phyloP scores from a whole-genome alignment of 1,140 invertebrate genomes.

The Doryteuthis pealeii region DNA sequence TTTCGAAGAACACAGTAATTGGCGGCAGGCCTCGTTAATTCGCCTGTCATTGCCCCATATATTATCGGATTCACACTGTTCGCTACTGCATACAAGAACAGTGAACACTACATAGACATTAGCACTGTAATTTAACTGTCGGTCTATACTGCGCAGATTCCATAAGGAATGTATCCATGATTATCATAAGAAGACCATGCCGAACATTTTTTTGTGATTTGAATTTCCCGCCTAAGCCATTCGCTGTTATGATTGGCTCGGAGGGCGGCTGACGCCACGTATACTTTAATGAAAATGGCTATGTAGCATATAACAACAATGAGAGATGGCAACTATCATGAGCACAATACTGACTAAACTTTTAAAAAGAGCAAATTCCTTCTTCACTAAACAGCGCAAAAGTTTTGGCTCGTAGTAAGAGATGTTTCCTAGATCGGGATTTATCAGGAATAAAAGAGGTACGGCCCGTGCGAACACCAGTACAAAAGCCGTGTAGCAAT shows the following conservation, averaged over 20 bases:
- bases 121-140: slow-evolving; percentile 45
- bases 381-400: slow-evolving; percentile 54
- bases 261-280: slow-evolving; percentile 44
- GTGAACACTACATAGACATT: slow-evolving; percentile 58
- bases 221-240: too few species aligned
- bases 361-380: slow-evolving; percentile 51
- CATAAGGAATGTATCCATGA: slow-evolving; percentile 57
- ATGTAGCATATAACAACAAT: slow-evolving; percentile 57
- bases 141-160: slow-evolving; percentile 54
- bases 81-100: slow-evolving; percentile 56
- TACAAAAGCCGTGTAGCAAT: slow-evolving; percentile 53
- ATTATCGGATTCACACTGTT: slow-evolving; percentile 57
- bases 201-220: slow-evolving; percentile 60
- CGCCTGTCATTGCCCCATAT: slow-evolving; percentile 57
- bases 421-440: slow-evolving; percentile 53
- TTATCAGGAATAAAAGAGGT: slow-evolving; percentile 51
- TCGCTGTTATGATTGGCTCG: slow-evolving; percentile 43
- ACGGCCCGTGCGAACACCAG: slow-evolving; percentile 52
- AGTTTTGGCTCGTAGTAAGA: slow-evolving; percentile 54
- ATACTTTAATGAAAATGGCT: slow-evolving; percentile 57
- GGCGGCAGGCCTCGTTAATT: slow-evolving; percentile 50
- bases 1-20: slow-evolving; percentile 30
- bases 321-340: slow-evolving; percentile 55
- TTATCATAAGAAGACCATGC: slow-evolving; percentile 56
- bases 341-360: slow-evolving; percentile 52